Base-by-base conservation (phyloP, 2,113 vertebrate species). In the Brevimyrus niger region DNA sequence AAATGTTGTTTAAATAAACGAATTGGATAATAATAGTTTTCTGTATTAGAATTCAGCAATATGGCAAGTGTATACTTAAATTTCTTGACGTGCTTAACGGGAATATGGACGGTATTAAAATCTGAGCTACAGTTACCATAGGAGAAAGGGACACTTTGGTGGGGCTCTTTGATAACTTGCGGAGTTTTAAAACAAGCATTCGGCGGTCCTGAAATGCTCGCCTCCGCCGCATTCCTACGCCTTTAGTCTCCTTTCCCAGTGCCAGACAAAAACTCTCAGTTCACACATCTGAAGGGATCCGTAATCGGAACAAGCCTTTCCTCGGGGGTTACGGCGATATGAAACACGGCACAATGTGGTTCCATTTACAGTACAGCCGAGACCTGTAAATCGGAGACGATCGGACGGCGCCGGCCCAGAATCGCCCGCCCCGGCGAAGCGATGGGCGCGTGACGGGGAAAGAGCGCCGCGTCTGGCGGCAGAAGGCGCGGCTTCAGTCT, bases 331-430 rank as follows among this genome's bases (percentile, higher is more conserved):
- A 47, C 85, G 95, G 95, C 96, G 96, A 95, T 96, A 95, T 95
- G 95, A 96, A 96, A 96, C 95, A 95, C 87, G 91, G 92, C 90
- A 94, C 95, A 97, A 96, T 97, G 90, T 97, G 96, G 96, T 97
- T 97, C 95, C 89, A 95, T 93, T 97, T 97, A 97, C 91, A 92
- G 92, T 73, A 91, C 95, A 95, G 96, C 95, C 95, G 94, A 94
- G 95, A 96, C 95, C 96, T 97, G 96, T 97, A 97, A 96, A 97
- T 97, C 96, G 96, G 95, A 96, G 96, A 97, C 96, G 95, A 96
- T 96, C 89, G 97, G 96, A 95, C 96, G 96, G 97, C 95, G 96
- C 96, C 97, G 95, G 96, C 96, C 94, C 96, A 95, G 95, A 96
- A 96, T 97, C 96, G 96, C 95, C 23, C 42, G n/a, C 4, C 21